Percentiles rank a stretch among this genome's conserved stretches.
Conservation (phyloP, 1,140 invertebrate species). For the Eciton burchellii region DNA sequence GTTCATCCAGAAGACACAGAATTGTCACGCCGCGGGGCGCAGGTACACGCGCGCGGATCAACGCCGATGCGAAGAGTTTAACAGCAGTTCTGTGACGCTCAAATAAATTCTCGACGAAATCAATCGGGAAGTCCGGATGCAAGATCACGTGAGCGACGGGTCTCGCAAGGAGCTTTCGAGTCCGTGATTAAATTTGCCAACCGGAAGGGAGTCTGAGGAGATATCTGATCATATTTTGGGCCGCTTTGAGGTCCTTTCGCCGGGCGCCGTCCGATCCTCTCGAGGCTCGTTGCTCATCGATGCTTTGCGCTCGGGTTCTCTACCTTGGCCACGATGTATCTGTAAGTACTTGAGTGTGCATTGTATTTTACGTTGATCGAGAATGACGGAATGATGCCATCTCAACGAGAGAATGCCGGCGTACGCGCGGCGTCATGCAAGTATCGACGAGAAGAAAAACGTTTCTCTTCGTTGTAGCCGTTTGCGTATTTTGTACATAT, state of each 20-base stretch:
- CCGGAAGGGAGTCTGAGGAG: background rate
- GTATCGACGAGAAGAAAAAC: constrained; percentile 16
- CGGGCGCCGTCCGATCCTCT: background rate
- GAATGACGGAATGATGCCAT: constrained; percentile 64
- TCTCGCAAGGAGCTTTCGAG: background rate
- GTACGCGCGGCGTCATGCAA: constrained; percentile 45
- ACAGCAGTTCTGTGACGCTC: constrained; percentile 62
- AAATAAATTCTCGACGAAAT: constrained; percentile 62
- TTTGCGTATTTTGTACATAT: too few species aligned
- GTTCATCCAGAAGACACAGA: background rate
- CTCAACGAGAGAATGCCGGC: constrained; percentile 39
- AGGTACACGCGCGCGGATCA: constrained; percentile 21
- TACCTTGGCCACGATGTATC: constrained; percentile 63
- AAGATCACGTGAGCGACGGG: background rate
- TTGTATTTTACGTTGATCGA: constrained; percentile 61
- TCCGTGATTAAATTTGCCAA: background rate
- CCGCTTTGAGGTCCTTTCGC: background rate
- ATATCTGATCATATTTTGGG: background rate
- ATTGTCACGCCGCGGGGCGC: background rate
- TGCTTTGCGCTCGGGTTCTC: constrained; percentile 10
- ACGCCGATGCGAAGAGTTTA: constrained; percentile 25
- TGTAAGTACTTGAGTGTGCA: constrained; percentile 73
- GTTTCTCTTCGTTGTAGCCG: too few species aligned
- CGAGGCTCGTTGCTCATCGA: constrained; percentile 8
- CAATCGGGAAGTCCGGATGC: constrained; percentile 19